Conservation (phyloP, 2,797 vertebrate genomes). For the Catostomus latipinnis region DNA sequence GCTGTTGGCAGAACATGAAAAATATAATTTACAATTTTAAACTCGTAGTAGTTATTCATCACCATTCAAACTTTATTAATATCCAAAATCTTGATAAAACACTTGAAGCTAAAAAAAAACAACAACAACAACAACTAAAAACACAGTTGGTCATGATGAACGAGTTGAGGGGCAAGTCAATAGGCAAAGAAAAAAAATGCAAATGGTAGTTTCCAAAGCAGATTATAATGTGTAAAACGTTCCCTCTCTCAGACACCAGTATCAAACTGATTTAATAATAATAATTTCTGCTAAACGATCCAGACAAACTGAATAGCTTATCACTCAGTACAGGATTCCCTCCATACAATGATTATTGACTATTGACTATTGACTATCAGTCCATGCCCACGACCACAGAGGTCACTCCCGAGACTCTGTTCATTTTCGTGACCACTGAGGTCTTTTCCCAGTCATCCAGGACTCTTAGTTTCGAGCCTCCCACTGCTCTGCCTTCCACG, state of each 20-base stretch:
- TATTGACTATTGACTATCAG: no score
- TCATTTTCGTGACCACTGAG: no score
- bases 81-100: not conserved
- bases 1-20: not conserved
- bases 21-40: not conserved
- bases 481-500: no score
- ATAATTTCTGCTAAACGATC: not conserved
- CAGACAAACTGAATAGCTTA: no score
- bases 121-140: no score
- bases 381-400: no score
- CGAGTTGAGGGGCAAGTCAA: not conserved
- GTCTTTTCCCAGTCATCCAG: no score
- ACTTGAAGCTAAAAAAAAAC: not conserved
- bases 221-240: not conserved
- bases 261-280: constrained; percentile 7
- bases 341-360: no score
- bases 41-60: constrained; percentile 11
- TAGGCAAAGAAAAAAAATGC: not conserved
- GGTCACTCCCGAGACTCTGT: no score
- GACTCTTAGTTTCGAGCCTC: no score
- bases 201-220: not conserved
- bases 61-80: not conserved
- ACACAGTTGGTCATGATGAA: not conserved
- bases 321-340: no score
- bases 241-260: constrained; percentile 4